phyloP scores from a whole-genome alignment of 2,113 vertebrate genomes.

The Electrona antarctica region DNA sequence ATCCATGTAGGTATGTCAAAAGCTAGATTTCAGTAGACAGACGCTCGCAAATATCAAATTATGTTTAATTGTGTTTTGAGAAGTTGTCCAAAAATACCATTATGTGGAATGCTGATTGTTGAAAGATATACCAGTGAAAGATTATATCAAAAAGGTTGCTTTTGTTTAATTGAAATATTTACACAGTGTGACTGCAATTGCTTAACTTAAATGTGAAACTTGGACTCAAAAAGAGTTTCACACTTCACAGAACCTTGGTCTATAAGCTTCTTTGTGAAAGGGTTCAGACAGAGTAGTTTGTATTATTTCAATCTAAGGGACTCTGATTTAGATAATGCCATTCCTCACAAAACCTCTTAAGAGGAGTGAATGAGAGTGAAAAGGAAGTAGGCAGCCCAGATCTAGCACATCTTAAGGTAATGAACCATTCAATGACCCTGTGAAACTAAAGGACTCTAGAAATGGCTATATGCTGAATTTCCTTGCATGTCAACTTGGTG shows the following conservation, averaged over 20 bases:
- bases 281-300: constrained; percentile 1
- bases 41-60: no score
- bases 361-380: constrained; percentile 12
- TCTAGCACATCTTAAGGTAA: constrained; percentile 13
- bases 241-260: constrained; percentile 21
- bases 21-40: no score
- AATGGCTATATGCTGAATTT: constrained; percentile 13
- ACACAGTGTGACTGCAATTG: not conserved
- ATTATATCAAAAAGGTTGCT: no score
- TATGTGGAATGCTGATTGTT: no score
- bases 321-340: constrained; percentile 31
- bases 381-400: constrained; percentile 1
- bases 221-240: not conserved
- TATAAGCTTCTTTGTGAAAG: constrained; percentile 23
- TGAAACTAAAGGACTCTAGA: not conserved
- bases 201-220: not conserved
- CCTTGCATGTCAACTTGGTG: not conserved
- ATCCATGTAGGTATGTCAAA: no score
- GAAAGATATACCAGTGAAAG: no score
- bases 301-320: constrained; percentile 19
- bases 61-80: no score
- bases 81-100: no score
- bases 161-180: no score
- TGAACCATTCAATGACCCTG: constrained; percentile 9
- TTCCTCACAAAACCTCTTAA: not conserved